Evolutionary conservation across 2,888 invertebrate genomes (phyloP).

Genomic region (Lingula anatina): DNA sequence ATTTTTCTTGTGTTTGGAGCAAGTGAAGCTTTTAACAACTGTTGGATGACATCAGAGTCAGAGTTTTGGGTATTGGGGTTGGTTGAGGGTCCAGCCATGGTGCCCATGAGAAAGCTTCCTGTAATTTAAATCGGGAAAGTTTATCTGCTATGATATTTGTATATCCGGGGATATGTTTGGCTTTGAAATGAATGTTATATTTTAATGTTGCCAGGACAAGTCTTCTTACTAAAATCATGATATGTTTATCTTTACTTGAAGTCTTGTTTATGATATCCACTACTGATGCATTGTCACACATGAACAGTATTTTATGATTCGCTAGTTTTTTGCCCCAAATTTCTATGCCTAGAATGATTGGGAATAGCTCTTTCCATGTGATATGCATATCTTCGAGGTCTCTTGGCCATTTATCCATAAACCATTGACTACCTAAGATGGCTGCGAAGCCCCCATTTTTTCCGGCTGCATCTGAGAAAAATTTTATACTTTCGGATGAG

Average conservation of each 20-base stretch:
- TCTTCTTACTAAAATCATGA: slow-evolving; percentile 9
- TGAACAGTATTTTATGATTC: slow-evolving; percentile 9
- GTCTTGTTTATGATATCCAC: slow-evolving; percentile 9
- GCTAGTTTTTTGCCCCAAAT: slow-evolving; percentile 7
- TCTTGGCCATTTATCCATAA: slow-evolving; percentile 4
- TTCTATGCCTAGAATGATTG: slow-evolving; percentile 9
- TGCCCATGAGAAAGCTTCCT: slow-evolving; percentile 7
- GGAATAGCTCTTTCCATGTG: slow-evolving; percentile 6
- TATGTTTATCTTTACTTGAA: slow-evolving; percentile 2
- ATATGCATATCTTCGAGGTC: neutral
- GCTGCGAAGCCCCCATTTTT: slow-evolving; percentile 7
- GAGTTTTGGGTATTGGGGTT: too few species aligned
- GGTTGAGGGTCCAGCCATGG: slow-evolving; percentile 7
- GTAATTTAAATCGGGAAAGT: slow-evolving; percentile 9
- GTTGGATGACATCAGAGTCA: too few species aligned
- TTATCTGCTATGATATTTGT: slow-evolving; percentile 6
- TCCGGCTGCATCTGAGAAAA: slow-evolving; percentile 7
- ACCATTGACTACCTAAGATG: slow-evolving; percentile 7
- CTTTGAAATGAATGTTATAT: slow-evolving; percentile 4
- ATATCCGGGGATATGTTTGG: slow-evolving; percentile 9
- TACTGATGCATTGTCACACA: slow-evolving; percentile 9
- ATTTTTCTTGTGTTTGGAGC: too few species aligned
- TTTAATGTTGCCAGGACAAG: slow-evolving; percentile 3
- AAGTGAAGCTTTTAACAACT: too few species aligned
- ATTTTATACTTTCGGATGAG: slow-evolving; percentile 1